A percentile compares a stretch with the other conserved stretches of the same genome.
phyloP scores from a whole-genome alignment of 2,797 vertebrate genomes.

The Chelon auratus region DNA sequence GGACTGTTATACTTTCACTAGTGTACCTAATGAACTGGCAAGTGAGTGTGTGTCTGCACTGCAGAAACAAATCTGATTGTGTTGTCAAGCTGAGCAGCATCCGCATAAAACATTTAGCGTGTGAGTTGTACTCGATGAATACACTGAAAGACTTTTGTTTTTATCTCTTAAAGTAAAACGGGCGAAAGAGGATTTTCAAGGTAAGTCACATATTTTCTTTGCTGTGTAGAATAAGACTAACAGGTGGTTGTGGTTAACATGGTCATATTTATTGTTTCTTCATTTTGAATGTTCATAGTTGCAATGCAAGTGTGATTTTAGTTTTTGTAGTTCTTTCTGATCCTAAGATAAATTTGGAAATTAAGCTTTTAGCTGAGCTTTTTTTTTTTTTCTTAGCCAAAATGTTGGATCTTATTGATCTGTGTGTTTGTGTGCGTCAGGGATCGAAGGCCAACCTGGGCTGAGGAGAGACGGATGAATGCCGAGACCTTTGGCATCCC shows the following conservation, averaged over 20 bases:
- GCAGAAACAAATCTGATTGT: neutral
- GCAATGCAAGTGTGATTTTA: too few relatives aligned
- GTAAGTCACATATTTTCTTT: constrained; percentile 49
- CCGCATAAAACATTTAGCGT: neutral
- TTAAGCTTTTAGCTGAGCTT: too few relatives aligned
- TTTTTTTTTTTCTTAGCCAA: neutral
- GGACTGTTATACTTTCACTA: too few relatives aligned
- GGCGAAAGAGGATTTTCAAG: constrained; percentile 78
- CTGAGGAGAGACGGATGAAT: constrained; percentile 95
- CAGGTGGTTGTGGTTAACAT: too few relatives aligned
- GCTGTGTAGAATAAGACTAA: neutral
- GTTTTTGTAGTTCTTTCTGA: too few relatives aligned
- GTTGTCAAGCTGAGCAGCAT: neutral
- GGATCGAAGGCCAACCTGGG: constrained; percentile 95
- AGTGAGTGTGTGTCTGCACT: too few relatives aligned
- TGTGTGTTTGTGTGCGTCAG: constrained; percentile 70
- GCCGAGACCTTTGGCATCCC: constrained; percentile 97
- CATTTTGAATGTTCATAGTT: too few relatives aligned
- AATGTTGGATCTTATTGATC: neutral
- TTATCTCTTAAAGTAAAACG: constrained; percentile 69
- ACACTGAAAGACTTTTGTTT: constrained; percentile 17
- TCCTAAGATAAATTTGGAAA: too few relatives aligned
- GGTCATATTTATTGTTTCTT: too few relatives aligned
- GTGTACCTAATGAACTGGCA: too few relatives aligned
- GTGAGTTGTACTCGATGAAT: neutral